Conservation (phyloP, 2,888 invertebrate species). For the Scaptomyza flava region DNA sequence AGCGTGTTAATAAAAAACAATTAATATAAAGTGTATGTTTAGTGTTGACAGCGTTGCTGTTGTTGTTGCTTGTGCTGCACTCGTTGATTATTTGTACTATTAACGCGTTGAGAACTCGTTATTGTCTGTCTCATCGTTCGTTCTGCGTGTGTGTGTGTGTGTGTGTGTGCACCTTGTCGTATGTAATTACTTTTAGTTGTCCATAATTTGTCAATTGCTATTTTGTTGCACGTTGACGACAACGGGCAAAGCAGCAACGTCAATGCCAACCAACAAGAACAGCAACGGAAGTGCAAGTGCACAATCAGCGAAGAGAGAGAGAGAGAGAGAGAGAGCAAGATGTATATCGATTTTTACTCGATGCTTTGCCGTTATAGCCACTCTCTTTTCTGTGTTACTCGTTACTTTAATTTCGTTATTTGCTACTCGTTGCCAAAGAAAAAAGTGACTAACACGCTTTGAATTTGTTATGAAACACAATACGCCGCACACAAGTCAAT, state of each 20-base stretch:
- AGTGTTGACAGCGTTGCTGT: slow-evolving; percentile 71
- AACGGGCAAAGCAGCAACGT: slow-evolving; percentile 29
- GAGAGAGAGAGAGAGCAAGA: background rate
- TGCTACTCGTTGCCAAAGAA: slow-evolving; percentile 1
- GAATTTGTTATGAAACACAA: background rate
- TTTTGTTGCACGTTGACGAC: slow-evolving; percentile 64
- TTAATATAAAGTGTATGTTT: slow-evolving; percentile 78
- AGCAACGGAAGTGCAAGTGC: slow-evolving; percentile 70
- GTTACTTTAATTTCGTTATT: background rate
- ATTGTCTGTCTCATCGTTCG: slow-evolving; percentile 32
- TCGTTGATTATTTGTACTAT: slow-evolving; percentile 77
- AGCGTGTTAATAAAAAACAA: slow-evolving; percentile 75
- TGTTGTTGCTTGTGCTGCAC: slow-evolving; percentile 50
- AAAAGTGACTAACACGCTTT: too few relatives aligned
- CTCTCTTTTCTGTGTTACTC: background rate
- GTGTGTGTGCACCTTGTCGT: slow-evolving; percentile 49
- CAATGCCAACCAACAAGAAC: slow-evolving; percentile 9
- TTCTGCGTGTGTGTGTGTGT: slow-evolving; percentile 32
- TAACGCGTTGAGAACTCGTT: slow-evolving; percentile 76
- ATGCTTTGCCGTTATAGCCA: background rate
- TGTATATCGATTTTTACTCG: background rate
- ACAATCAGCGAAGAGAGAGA: slow-evolving; percentile 23
- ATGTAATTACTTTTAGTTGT: slow-evolving; percentile 78
- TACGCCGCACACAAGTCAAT: background rate
- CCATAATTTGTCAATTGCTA: slow-evolving; percentile 79